phyloP scores from a whole-genome alignment of 2,888 invertebrate genomes.

The Lepeophtheirus nordmannii region DNA sequence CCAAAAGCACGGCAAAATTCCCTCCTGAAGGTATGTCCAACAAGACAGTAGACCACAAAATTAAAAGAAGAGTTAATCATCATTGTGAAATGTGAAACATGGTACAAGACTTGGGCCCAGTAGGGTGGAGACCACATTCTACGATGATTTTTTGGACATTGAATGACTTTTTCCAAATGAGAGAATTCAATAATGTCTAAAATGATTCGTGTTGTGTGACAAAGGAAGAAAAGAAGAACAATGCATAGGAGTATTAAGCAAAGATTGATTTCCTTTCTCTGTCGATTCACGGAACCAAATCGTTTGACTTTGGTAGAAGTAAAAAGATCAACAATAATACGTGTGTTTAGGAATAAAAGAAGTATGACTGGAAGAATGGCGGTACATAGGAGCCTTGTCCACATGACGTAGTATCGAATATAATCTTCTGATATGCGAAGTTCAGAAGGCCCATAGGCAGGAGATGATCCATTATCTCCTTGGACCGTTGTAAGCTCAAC shows the following conservation, averaged over 20 bases:
- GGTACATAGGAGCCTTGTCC: conserved; percentile 10
- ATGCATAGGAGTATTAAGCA: conserved; percentile 22
- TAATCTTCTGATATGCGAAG: conserved; percentile 10
- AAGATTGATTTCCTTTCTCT: conserved; percentile 16
- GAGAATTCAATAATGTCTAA: conserved; percentile 16
- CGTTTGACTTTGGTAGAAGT: background rate
- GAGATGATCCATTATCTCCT: background rate
- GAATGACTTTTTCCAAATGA: conserved; percentile 19
- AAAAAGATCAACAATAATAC: conserved; percentile 12
- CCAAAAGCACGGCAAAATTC: conserved; percentile 10
- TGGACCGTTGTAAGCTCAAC: conserved; percentile 1
- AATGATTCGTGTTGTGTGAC: conserved; percentile 16
- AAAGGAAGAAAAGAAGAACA: conserved; percentile 14
- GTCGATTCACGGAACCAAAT: conserved; percentile 12
- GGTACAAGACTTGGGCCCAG: conserved; percentile 8
- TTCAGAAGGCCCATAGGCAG: background rate
- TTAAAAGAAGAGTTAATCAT: conserved; percentile 22
- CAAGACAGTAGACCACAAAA: conserved; percentile 20
- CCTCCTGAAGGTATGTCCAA: conserved; percentile 17
- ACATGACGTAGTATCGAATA: conserved; percentile 18
- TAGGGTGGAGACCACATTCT: background rate
- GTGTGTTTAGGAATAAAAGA: conserved; percentile 10
- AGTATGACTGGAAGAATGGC: conserved; percentile 13
- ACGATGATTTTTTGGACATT: background rate
- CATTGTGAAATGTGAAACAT: conserved; percentile 16